Conservation (phyloP, 2,888 invertebrate genomes). For the Nebria salina region DNA sequence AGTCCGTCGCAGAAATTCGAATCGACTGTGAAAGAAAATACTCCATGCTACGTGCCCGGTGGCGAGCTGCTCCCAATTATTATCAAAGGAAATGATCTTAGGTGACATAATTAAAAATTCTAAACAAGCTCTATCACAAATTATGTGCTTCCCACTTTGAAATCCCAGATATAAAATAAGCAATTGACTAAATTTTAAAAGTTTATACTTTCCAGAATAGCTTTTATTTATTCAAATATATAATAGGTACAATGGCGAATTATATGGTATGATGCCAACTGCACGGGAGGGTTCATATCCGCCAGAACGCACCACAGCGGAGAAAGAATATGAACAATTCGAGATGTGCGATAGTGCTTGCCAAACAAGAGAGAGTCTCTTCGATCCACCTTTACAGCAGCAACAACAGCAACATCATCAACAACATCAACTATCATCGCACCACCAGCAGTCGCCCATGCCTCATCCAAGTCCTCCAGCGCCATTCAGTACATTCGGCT, state of each 20-base stretch:
- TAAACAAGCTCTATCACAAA: not conserved
- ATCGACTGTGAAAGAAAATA: constrained; percentile 53
- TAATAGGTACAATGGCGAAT: constrained; percentile 27
- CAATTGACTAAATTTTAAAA: no score
- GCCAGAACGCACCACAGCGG: constrained; percentile 2
- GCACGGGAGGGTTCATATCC: constrained; percentile 18
- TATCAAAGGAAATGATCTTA: constrained; percentile 50
- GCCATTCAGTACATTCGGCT: constrained; percentile 69
- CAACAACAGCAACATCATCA: constrained; percentile 55
- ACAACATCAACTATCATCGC: constrained; percentile 50
- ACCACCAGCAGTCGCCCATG: constrained; percentile 56
- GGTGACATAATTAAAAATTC: constrained; percentile 14
- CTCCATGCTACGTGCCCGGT: constrained; percentile 64
- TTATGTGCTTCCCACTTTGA: no score
- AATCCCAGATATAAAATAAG: no score
- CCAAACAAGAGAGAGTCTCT: constrained; percentile 84
- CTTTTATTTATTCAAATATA: no score
- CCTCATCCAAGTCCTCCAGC: constrained; percentile 57
- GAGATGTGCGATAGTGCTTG: constrained; percentile 81
- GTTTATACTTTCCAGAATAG: no score
- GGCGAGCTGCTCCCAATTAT: constrained; percentile 61
- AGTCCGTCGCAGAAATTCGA: constrained; percentile 54
- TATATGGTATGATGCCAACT: constrained; percentile 31
- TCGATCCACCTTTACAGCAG: constrained; percentile 62
- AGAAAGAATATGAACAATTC: constrained; percentile 37